Base-by-base conservation (phyloP, 2,888 invertebrate genomes). In the Latrodectus hesperus region DNA sequence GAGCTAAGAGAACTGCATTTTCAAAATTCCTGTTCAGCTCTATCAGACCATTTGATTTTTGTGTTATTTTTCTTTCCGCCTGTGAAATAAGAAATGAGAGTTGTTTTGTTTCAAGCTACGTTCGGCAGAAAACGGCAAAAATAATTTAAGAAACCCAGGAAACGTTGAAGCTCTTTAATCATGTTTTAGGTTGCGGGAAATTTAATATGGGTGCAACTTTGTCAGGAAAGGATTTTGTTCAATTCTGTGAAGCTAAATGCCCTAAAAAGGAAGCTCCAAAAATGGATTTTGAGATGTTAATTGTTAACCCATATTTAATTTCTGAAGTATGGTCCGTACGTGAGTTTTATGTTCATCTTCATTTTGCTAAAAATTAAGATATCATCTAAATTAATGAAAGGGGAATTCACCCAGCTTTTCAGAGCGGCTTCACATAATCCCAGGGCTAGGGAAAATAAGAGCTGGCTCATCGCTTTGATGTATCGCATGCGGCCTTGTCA, bases 361-460 rank as follows among this genome's bases (percentile, higher is more conserved):
- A 22, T 22, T 22, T 22, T 22, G 1, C 22, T 22, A 22, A 22
- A 22, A 22, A 22, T 22, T 22, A 22, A 22, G 0, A 22, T 22
- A 22, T 22, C 74, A 74, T 74, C 74, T 74, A 55, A 11, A 12
- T 53, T 60, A 74, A 55, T 60, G 22, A 74, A 74, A 74, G 9
- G n/a, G 0, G 12, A 74, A 22, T 5, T 55, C 26, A 10, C 74
- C 6, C 1, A 74, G 10, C 2, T 55, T 22, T 60, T 60, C 60
- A 16, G 74, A 1, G 55, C 60, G 1, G 74, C 60, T 2, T 14
- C 55, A 55, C 60, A 55, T 1, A 74, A 22, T 22, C 22, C 22
- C 10, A 74, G 55, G 26, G 1, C 17, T 55, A n/a, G n/a, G n/a
- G n/a, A n/a, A n/a, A n/a, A n/a, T n/a, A n/a, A n/a, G n/a, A n/a